Evolutionary conservation across 2,113 vertebrate species (phyloP), one percentile per base, ranked within the genome.

Genomic region (Gopherus evgoodei): DNA sequence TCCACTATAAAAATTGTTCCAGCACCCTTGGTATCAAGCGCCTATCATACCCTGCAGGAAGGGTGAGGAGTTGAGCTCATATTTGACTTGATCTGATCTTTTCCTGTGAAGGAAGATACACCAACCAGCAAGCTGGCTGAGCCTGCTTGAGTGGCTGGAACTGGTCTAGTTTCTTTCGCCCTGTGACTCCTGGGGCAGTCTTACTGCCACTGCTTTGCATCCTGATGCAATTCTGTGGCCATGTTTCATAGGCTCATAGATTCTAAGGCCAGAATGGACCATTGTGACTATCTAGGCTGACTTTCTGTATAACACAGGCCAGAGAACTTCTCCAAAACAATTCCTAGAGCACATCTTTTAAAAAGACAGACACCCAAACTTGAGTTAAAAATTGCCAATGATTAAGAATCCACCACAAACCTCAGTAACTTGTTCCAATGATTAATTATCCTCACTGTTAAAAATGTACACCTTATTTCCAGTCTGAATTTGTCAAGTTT

Each of bases 191-290:
- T 76, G n/a, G 35, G 62, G n/a, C 85, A 52, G n/a, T 87, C 84
- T 90, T 25, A 87, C 44, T 75, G 62, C 35, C 88, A 47, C 56
- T 14, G 22, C 19, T 88, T 79, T 93, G 75, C 31, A 35, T 53
- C 81, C 79, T 94, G 90, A 94, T 95, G 92, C 93, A 97, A 92
- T 42, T 44, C 72, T 62, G 87, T 42, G 72, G 35, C 87, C 84
- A 56, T 47, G 38, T 22, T 54, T 54, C 53, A 54, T 22, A 69
- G 35, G 16, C 35, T 69, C 16, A 69, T 10, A 19, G 35, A n/a
- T 19, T 35, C 62, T 69, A n/a, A n/a, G 35, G 17, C 62, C 62
- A 19, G 7, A 35, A n/a, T n/a, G 62, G 62, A 69, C 16, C 8
- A n/a, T n/a, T 69, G 62, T n/a, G 35, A n/a, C n/a, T 17, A 69